A percentile compares a stretch with the other conserved stretches of the same genome.
These are phyloP conservation scores for Brachionus calyciflorus DNA, from an alignment of 1,140 invertebrate genomes.

Conservation along the genomic window DNA sequence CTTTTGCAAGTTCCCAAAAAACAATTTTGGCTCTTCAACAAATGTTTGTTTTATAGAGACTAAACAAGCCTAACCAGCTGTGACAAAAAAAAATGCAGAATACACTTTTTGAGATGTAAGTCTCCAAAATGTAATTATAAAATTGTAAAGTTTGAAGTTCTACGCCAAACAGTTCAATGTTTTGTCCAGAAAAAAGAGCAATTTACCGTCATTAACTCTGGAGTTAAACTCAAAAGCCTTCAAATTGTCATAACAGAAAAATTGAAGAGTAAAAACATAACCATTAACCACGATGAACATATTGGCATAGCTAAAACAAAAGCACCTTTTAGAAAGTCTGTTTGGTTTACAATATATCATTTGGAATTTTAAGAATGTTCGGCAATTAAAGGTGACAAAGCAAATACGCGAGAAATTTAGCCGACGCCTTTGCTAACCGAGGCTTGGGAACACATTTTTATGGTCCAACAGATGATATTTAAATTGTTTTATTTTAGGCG, in stretches of 20 bases:
- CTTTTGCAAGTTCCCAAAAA: too few species aligned
- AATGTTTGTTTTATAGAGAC: neutral
- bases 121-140: neutral
- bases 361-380: constrained; percentile 48
- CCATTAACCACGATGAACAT: constrained; percentile 48
- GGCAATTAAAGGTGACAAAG: neutral
- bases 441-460: constrained; percentile 52
- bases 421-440: constrained; percentile 49
- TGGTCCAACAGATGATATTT: constrained; percentile 50
- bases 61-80: neutral
- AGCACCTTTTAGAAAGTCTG: constrained; percentile 48
- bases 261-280: constrained; percentile 45
- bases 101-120: neutral
- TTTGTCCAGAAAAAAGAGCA: neutral
- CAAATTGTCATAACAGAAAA: constrained; percentile 49
- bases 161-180: neutral
- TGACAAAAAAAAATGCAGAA: neutral
- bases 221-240: constrained; percentile 46
- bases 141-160: neutral
- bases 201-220: neutral
- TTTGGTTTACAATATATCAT: constrained; percentile 49
- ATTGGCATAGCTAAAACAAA: constrained; percentile 50
- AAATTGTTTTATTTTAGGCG: constrained; percentile 51
- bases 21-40: too few species aligned
- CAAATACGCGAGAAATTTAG: neutral